These are phyloP conservation scores for Eupithecia tripunctaria DNA, from an alignment of 2,888 invertebrate genomes.

Conservation along the genomic window DNA sequence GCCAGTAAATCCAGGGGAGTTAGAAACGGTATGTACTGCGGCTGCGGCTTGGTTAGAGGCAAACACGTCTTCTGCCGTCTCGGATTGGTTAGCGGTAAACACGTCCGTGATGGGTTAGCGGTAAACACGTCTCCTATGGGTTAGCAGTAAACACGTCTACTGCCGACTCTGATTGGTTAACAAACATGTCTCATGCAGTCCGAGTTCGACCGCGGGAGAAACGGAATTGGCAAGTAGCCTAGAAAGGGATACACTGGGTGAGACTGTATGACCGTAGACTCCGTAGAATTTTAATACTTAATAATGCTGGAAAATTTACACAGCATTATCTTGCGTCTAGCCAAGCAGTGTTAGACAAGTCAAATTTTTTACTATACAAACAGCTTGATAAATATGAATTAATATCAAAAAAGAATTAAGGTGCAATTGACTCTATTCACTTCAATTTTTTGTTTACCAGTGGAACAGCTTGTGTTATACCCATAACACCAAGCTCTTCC, in stretches of 20 bases:
- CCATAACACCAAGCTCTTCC: no score
- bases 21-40: conserved; percentile 19
- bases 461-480: no score
- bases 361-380: no score
- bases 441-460: no score
- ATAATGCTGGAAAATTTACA: no score
- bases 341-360: no score
- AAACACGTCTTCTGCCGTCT: conserved; percentile 40
- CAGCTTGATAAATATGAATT: no score
- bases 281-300: no score
- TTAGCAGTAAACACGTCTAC: background rate
- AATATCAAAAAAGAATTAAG: no score
- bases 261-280: background rate
- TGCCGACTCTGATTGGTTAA: background rate
- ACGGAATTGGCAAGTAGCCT: conserved; percentile 42
- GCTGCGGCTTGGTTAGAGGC: conserved; percentile 31
- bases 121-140: conserved; percentile 37
- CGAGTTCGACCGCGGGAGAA: conserved; percentile 26
- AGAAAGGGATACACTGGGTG: conserved; percentile 8
- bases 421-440: no score
- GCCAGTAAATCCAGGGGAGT: conserved; percentile 16
- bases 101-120: conserved; percentile 25
- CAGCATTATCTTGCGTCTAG: no score
- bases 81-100: conserved; percentile 6
- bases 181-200: background rate